phyloP scores from a whole-genome alignment of 2,888 invertebrate species.

The Alcis repandata region DNA sequence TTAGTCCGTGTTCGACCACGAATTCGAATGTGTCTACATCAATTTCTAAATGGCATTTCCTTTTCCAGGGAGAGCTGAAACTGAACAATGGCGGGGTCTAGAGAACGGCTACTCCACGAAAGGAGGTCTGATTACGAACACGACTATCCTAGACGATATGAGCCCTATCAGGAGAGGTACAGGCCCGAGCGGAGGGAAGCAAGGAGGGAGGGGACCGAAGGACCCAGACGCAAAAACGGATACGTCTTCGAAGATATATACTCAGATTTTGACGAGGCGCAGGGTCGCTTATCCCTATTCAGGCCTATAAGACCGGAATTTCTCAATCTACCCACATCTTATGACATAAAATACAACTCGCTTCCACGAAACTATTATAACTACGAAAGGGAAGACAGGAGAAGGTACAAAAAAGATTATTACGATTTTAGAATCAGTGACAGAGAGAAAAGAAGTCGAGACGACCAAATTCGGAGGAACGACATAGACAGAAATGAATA shows the following conservation, averaged over 20 bases:
- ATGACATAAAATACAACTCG: conserved; percentile 78
- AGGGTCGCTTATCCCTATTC: conserved; percentile 79
- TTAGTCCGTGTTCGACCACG: too few species aligned
- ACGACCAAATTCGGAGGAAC: conserved; percentile 43
- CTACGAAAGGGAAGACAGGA: conserved; percentile 65
- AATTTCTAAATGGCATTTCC: conserved; percentile 59
- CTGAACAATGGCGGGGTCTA: conserved; percentile 78
- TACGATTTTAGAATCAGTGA: conserved; percentile 80
- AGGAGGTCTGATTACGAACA: conserved; percentile 69
- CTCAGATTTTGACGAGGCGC: conserved; percentile 82
- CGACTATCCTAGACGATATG: conserved; percentile 65
- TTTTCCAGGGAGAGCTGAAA: conserved; percentile 69
- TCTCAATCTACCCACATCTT: conserved; percentile 75
- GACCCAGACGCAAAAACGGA: conserved; percentile 76
- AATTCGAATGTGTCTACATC: too few species aligned
- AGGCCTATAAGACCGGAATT: conserved; percentile 83
- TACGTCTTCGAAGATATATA: conserved; percentile 84
- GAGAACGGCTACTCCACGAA: conserved; percentile 77
- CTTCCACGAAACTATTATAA: conserved; percentile 77
- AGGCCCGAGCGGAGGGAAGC: conserved; percentile 42
- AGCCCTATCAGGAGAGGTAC: conserved; percentile 57
- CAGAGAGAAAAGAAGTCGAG: conserved; percentile 69
- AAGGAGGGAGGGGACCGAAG: conserved; percentile 59
- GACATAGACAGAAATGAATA: conserved; percentile 61
- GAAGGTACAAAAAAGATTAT: conserved; percentile 76